phyloP scores from a whole-genome alignment of 2,888 invertebrate species.

The Molorchus minor region DNA sequence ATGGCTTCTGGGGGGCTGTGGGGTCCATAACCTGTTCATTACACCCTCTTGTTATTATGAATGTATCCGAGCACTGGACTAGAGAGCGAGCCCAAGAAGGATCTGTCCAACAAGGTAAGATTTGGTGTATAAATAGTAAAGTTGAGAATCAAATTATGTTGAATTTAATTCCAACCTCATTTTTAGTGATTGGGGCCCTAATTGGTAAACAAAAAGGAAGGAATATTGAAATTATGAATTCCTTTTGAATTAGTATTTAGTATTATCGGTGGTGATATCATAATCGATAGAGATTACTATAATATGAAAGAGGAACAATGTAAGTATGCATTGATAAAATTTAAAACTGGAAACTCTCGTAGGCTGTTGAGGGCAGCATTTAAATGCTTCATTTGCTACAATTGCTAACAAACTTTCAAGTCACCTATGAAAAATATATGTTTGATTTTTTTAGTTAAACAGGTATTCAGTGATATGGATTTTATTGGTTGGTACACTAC shows the following conservation, averaged over 20 bases:
- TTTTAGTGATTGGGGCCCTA: conserved; percentile 91
- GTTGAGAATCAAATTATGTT: too few relatives aligned
- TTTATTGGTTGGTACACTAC: conserved; percentile 99
- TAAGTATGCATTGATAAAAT: conserved; percentile 60
- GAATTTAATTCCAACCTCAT: conserved; percentile 18
- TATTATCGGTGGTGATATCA: conserved; percentile 81
- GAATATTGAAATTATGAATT: conserved; percentile 98
- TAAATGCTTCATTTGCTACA: too few relatives aligned
- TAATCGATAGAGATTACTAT: conserved; percentile 95
- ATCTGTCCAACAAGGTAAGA: conserved; percentile 81
- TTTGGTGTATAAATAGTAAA: conserved; percentile 11
- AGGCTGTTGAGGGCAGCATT: too few relatives aligned
- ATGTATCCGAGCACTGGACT: conserved; percentile 99
- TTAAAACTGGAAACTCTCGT: too few relatives aligned
- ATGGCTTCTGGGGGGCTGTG: conserved; percentile 79
- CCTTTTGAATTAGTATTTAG: conserved; percentile 90
- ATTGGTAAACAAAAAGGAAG: conserved; percentile 98
- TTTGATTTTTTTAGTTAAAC: conserved; percentile 77
- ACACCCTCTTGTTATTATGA: conserved; percentile 98
- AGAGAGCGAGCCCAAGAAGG: conserved; percentile 92
- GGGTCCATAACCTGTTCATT: conserved; percentile 95
- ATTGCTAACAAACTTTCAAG: too few relatives aligned
- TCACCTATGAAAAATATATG: conserved; percentile 1
- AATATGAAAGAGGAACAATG: conserved; percentile 95
- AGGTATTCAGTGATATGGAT: conserved; percentile 98